Evolutionary conservation across 2,113 vertebrate species (phyloP).

Genomic region (Corythoichthys intestinalis): DNA sequence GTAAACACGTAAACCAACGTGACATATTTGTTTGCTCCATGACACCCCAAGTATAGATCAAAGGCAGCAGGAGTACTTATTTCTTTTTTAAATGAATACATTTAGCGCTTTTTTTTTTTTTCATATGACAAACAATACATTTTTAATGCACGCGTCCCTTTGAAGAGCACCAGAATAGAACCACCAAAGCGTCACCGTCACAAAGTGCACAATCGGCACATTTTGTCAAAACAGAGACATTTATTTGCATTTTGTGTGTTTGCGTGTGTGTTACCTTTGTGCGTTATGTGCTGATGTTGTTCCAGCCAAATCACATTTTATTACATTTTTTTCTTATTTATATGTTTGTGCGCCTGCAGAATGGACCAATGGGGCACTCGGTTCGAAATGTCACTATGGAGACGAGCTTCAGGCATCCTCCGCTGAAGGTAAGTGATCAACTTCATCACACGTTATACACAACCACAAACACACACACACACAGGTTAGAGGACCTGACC

Average conservation of each 20-base stretch:
- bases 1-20: neutral
- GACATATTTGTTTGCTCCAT: conserved; percentile 3
- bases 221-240: conserved; percentile 21
- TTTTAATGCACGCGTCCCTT: conserved; percentile 23
- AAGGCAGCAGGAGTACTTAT: neutral
- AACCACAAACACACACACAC: neutral
- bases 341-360: conserved; percentile 3
- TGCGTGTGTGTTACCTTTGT: neutral
- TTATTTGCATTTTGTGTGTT: conserved; percentile 1
- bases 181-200: conserved; percentile 21
- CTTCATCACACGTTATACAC: neutral
- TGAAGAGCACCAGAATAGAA: conserved; percentile 43
- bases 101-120: neutral
- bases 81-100: conserved; percentile 1
- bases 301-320: conserved; percentile 2
- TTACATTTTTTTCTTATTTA: neutral
- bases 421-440: neutral
- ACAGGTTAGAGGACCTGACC: conserved; percentile 53
- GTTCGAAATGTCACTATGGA: conserved; percentile 9
- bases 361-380: neutral
- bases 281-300: conserved; percentile 2
- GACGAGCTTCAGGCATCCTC: neutral
- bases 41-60: neutral
- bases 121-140: conserved; percentile 44
- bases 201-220: conserved; percentile 40